Base-by-base conservation (phyloP, 2,113 vertebrate genomes). In the Eudyptes chrysolophus region DNA sequence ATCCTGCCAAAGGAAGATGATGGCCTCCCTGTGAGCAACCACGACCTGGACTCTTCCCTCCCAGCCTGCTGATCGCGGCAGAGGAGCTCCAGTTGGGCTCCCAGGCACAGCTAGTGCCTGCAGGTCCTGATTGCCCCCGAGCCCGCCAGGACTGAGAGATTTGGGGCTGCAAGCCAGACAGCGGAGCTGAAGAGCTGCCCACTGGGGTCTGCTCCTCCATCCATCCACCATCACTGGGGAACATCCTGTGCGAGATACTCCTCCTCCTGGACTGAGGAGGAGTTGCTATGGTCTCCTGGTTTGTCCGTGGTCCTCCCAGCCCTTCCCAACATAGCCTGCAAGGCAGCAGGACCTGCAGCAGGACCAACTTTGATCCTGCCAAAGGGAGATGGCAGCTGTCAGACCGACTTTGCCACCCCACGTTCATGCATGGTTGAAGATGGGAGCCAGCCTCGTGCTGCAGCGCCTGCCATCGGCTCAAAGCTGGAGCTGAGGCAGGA, bases 231-330 rank as follows among this genome's bases (percentile, higher is more conserved):
- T 26, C 7, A 5, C 22, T 14, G 55, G 25, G 13, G 10, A 64
- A 4, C 17, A 27, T 0, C 0, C 0, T 19, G 8, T 34, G 27
- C 1, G 2, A 89, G 26, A 27, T 25, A 24, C 8, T 38, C 51
- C 36, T 51, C 27, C 36, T 64, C 16, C 54, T 66, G 7, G 13
- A 25, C 11, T 36, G 17, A 62, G 30, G 2, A 44, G 6, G 29
- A 77, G 15, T 36, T 62, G 5, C 42, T n/a, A 4, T 9, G 7
- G 12, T 44, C 25, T 68, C 44, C 58, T 69, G 15, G 18, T 36
- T 76, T 64, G 11, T 17, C 29, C 21, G 1, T 40, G 30, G 57
- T 58, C 8, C 4, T 10, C 10, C 18, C 27, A 68, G 30, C 7
- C 30, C 30, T 62, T 42, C 12, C 54, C 32, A 60, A 4, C 1